phyloP scores from a whole-genome alignment of 2,888 invertebrate species.

The Helicoverpa assulta region DNA sequence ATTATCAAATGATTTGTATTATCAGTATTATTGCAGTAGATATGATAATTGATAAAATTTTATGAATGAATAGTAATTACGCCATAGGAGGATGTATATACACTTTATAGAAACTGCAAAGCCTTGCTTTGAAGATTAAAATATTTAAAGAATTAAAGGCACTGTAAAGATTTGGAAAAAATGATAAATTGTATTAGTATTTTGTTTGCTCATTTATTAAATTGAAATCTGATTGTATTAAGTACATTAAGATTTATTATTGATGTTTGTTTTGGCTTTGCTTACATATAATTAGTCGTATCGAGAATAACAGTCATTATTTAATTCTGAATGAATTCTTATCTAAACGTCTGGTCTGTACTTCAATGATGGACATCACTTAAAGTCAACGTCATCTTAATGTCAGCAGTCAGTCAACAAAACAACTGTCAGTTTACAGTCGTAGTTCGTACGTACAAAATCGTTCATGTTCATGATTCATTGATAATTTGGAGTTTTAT shows the following conservation, averaged over 20 bases:
- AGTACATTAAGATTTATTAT: not conserved
- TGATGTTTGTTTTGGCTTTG: not conserved
- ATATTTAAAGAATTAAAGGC: not conserved
- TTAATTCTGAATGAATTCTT: not conserved
- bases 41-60: conserved; percentile 21
- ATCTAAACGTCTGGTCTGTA: not conserved
- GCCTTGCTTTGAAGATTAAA: not conserved
- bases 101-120: not conserved
- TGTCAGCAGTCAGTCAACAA: not conserved
- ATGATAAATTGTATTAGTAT: no score
- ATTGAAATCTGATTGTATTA: not conserved
- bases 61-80: conserved; percentile 25
- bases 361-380: not conserved
- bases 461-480: not conserved
- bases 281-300: not conserved
- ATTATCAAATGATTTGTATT: conserved; percentile 77
- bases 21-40: conserved; percentile 44
- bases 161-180: no score
- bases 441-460: no score
- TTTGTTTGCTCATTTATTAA: not conserved
- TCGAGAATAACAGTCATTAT: conserved; percentile 28
- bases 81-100: conserved; percentile 1
- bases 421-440: not conserved
- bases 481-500: not conserved
- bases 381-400: conserved; percentile 18